Evolutionary conservation across 1,140 invertebrate genomes (phyloP), one percentile per base, ranked within the genome.

Genomic region (Octopus bimaculoides): DNA sequence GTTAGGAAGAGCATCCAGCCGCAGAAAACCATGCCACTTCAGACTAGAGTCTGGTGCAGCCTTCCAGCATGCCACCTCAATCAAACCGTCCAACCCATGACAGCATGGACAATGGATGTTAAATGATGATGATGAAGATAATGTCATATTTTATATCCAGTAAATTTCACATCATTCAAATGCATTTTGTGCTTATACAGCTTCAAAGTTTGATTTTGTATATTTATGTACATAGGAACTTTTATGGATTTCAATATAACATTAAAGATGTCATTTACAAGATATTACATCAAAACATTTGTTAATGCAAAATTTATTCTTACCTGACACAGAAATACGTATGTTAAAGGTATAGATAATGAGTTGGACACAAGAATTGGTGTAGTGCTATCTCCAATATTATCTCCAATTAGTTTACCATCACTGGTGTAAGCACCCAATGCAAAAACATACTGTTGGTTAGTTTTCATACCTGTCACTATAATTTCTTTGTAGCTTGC

Each of bases 401-500:
- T 78, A 26, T 86, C 86, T 9, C 89, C 89, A 56, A 90, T 89
- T 52, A 90, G 79, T 75, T 88, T 85, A 54, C 90, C 90, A 52
- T 89, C 87, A 9, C 80, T 78, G 10, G 88, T 88, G 81, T 90
- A 90, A 10, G 89, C 89, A 78, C 86, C 89, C 14, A 90, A 86
- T 74, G 89, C 89, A 86, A 90, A 90, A 7, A 90, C 82, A 79
- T 90, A 90, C 53, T 85, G 83, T 80, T 89, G 84, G 78, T 89
- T 85, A 12, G 87, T 86, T 52, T 79, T 83, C 5, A 90, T 83
- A 52, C 87, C 88, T 1, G 85, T 82, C 8, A 90, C 89, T 52
- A 80, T 83, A 20, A 90, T 56, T 78, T 88, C 86, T 84, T 83
- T 83, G 54, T 81, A 77, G 66, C 84, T 83, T 8, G 84, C 83